These are phyloP conservation scores for Amblyopsis rosae DNA, from an alignment of 2,113 vertebrate species.

Conservation along the genomic window DNA sequence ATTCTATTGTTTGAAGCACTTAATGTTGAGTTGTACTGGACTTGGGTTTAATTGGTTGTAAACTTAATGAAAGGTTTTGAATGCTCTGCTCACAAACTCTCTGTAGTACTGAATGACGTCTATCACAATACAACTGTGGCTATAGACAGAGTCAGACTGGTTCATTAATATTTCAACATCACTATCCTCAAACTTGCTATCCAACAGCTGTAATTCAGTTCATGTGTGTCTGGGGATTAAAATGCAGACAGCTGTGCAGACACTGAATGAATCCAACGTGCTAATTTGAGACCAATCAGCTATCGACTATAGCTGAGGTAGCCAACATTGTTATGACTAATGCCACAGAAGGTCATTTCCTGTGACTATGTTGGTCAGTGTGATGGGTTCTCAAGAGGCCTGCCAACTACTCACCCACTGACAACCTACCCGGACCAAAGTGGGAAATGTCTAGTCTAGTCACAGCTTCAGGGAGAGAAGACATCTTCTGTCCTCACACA, in stretches of 20 bases:
- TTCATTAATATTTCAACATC: background rate
- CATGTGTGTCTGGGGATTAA: background rate
- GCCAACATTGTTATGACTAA: background rate
- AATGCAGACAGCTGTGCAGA: background rate
- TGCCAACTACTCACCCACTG: background rate
- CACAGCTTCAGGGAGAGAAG: constrained; percentile 1
- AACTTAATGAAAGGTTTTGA: no score
- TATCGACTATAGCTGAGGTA: background rate
- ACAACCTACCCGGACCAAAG: background rate
- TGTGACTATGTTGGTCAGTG: background rate
- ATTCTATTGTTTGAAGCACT: no score
- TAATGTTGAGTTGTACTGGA: no score
- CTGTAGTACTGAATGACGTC: no score
- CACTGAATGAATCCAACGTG: background rate
- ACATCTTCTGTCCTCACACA: background rate
- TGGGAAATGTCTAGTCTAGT: background rate
- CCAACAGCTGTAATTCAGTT: background rate
- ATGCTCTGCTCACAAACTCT: no score
- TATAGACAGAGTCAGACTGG: background rate
- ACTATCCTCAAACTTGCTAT: background rate
- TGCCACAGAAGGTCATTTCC: background rate
- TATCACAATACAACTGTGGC: background rate
- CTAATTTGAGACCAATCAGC: background rate
- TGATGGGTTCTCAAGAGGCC: background rate
- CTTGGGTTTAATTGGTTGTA: no score